Conservation (phyloP, 1,140 invertebrate species). For the Drosophila busckii region DNA sequence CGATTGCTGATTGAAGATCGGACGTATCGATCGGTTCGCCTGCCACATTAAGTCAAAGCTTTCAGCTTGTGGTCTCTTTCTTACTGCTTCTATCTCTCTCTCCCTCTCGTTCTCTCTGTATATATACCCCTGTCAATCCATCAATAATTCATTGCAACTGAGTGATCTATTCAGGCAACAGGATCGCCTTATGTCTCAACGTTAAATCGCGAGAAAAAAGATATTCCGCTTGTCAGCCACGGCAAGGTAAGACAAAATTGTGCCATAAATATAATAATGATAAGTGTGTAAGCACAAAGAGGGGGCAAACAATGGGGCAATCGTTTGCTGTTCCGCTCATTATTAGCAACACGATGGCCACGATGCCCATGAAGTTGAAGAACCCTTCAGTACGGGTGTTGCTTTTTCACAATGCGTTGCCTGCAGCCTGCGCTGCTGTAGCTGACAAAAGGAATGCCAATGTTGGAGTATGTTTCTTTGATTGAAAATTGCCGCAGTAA, state of each 20-base stretch:
- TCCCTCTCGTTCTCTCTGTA: background rate
- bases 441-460: slow-evolving; percentile 34
- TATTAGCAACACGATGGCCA: slow-evolving; percentile 55
- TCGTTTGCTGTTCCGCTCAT: slow-evolving; percentile 60
- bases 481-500: slow-evolving; percentile 50
- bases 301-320: slow-evolving; percentile 37
- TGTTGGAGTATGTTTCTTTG: slow-evolving; percentile 24
- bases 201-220: slow-evolving; percentile 67
- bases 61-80: too few relatives aligned
- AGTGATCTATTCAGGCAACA: slow-evolving; percentile 63
- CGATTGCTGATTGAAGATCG: slow-evolving; percentile 18
- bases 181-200: slow-evolving; percentile 19
- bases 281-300: slow-evolving; percentile 20
- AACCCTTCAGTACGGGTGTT: slow-evolving; percentile 67
- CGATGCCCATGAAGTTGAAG: slow-evolving; percentile 32
- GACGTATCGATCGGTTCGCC: slow-evolving; percentile 25
- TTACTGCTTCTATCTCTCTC: background rate
- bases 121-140: slow-evolving; percentile 33
- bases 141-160: slow-evolving; percentile 71
- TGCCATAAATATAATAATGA: slow-evolving; percentile 74
- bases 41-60: slow-evolving; percentile 42
- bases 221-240: slow-evolving; percentile 69
- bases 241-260: slow-evolving; percentile 52
- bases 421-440: background rate
- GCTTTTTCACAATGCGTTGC: slow-evolving; percentile 50